phyloP scores from a whole-genome alignment of 2,888 invertebrate genomes.

The Brassicogethes aeneus region DNA sequence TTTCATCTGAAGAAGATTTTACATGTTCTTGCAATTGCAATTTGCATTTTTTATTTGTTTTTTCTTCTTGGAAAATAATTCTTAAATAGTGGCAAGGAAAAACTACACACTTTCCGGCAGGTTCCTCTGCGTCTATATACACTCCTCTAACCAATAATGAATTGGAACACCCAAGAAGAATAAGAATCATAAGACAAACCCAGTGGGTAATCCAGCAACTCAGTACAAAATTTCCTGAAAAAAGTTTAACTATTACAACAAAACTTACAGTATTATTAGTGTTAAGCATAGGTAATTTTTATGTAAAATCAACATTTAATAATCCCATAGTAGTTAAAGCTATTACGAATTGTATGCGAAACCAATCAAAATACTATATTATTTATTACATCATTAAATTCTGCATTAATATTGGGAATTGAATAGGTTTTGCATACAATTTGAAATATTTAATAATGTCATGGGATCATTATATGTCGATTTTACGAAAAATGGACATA shows the following conservation, averaged over 20 bases:
- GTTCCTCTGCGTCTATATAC: slow-evolving; percentile 79
- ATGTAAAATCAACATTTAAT: no score
- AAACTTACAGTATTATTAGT: no score
- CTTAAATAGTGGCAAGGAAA: slow-evolving; percentile 78
- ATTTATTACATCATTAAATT: no score
- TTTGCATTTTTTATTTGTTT: slow-evolving; percentile 46
- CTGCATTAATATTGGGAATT: no score
- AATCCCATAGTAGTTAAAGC: no score
- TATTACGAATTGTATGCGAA: no score
- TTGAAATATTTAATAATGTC: no score
- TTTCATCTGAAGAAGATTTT: slow-evolving; percentile 8
- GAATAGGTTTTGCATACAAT: no score
- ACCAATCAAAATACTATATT: no score
- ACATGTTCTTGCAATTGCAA: slow-evolving; percentile 3
- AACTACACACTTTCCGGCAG: slow-evolving; percentile 71
- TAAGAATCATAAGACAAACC: slow-evolving; percentile 62
- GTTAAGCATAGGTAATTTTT: no score
- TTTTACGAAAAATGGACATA: no score
- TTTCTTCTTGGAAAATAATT: slow-evolving; percentile 62
- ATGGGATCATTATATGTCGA: no score
- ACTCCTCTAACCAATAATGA: slow-evolving; percentile 80
- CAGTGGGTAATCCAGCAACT: slow-evolving; percentile 77
- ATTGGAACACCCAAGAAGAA: slow-evolving; percentile 78
- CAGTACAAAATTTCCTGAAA: slow-evolving; percentile 57
- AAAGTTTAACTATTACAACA: slow-evolving; percentile 1